Base-by-base conservation (phyloP, 2,113 vertebrate genomes). In the Acanthisitta chloris region DNA sequence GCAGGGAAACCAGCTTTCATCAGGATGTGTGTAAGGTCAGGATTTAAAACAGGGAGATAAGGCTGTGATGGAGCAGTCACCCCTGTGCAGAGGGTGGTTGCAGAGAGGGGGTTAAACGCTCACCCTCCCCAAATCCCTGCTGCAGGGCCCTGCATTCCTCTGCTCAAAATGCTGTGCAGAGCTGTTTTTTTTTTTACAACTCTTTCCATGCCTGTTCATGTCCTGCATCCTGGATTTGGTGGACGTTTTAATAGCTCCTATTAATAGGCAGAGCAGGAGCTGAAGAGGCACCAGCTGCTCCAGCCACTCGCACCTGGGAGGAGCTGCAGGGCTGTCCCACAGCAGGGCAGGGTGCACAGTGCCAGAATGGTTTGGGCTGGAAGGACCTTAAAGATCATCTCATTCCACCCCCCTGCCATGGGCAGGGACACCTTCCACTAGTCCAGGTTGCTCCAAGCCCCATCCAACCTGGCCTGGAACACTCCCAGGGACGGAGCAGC, bases 1-100 rank as follows among this genome's bases (percentile, higher is more conserved):
- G 31, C 43, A 81, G 45, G 45, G 66, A 54, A 70, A 65, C 4
- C 15, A 2, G 52, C 21, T 67, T 55, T 24, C 36, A 51, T 20
- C 0, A 0, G 49, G 28, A 48, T 0, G 5, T 7, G 19, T 4
- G 9, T 2, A 43, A 57, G 21, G 31, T 0, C 3, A 61, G 25
- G 40, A 6, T 65, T 61, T 69, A 25, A 59, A 88, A 24, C 19
- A 25, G 36, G 0, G 46, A 83, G 73, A 19, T 29, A 17, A 66
- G 66, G 31, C 20, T 0, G 0, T 54, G 49, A 65, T 6, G 9
- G 45, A 69, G 36, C 3, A 0, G 45, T 19, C 59, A 20, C 14
- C n/a, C n/a, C n/a, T n/a, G n/a, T n/a, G n/a, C n/a, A n/a, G n/a
- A n/a, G n/a, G n/a, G n/a, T n/a, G n/a, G 16, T 1, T 1, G 46